A percentile compares a stretch with the other conserved stretches of the same genome.
Conservation (phyloP, 2,113 vertebrate species). For the Lucifuga dentata region DNA sequence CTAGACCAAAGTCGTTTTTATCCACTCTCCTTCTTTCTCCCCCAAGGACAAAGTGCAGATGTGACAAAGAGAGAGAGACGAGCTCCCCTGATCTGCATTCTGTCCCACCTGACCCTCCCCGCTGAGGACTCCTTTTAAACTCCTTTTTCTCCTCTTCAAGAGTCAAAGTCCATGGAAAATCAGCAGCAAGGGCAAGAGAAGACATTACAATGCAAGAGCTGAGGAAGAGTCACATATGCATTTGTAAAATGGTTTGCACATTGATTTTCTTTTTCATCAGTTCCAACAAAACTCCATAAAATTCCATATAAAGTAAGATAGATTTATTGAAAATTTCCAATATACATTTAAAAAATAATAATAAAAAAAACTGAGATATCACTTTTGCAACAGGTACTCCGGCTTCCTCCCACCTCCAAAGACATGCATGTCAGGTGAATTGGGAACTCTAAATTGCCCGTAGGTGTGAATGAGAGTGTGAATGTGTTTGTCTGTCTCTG, state of each 20-base stretch:
- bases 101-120: slow-evolving; percentile 54
- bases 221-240: slow-evolving; percentile 6
- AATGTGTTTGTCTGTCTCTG: too few relatives aligned
- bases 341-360: too few relatives aligned
- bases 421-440: too few relatives aligned
- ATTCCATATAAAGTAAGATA: too few relatives aligned
- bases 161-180: slow-evolving; percentile 70
- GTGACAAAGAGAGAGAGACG: slow-evolving; percentile 18
- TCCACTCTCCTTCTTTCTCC: slow-evolving; percentile 38
- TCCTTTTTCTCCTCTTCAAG: slow-evolving; percentile 64
- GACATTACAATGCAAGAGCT: slow-evolving; percentile 23
- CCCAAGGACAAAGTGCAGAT: slow-evolving; percentile 61
- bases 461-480: too few relatives aligned
- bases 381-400: too few relatives aligned
- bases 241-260: slow-evolving; percentile 30
- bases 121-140: slow-evolving; percentile 67
- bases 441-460: too few relatives aligned
- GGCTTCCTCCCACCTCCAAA: too few relatives aligned
- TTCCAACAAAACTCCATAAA: too few relatives aligned
- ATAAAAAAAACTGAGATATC: too few relatives aligned
- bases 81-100: slow-evolving; percentile 73
- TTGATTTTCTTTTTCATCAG: too few relatives aligned
- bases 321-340: too few relatives aligned
- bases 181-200: slow-evolving; percentile 53
- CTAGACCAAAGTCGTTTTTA: background rate